Base-by-base conservation (phyloP, 2,888 invertebrate species). In the Acleris literana region DNA sequence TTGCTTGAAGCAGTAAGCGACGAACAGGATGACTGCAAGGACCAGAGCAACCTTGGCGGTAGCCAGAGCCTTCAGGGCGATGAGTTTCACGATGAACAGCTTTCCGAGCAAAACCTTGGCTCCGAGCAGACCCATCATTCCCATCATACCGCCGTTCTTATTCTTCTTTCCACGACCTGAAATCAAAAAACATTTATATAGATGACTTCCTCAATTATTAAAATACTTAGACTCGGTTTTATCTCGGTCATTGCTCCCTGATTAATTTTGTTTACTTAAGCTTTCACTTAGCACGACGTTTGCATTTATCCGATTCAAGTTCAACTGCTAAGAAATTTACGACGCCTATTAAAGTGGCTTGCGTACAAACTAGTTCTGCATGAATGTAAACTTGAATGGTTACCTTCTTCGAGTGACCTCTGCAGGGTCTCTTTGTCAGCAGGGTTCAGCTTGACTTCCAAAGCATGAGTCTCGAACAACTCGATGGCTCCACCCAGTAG, bases 321-420 rank as follows among this genome's bases (percentile, higher is more conserved):
- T 62, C 52, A 52, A 44, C 51, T 60, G 43, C 52, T 56, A 61
- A 51, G 29, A 63, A 63, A 55, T 67, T 67, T 67, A 67, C 54
- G 16, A 20, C 20, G 20, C 48, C 53, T 63, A 54, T 54, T 54
- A 59, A 39, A 54, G 17, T 29, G 44, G 44, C 51, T 16, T n/a
- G 46, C 43, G 16, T 18, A 48, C 5, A 22, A 58, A 55, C 63
- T 51, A 49, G 63, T 63, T 67, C 54, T 63, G 48, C 9, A 18
- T 54, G 54, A 58, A 63, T 63, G 25, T 29, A 44, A 59, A 11
- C 18, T 20, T 61, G 51, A 56, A 61, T 65, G 51, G 55, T 44
- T 93, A 96, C 97, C 96, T 95, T 97, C 97, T 80, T 96, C 97
- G 57, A 96, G 91, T n/a, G 96, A 96, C 73, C 96, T 94, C 80